These are phyloP conservation scores for Muschampia plurimacula DNA, from an alignment of 2,888 invertebrate species.

Conservation along the genomic window DNA sequence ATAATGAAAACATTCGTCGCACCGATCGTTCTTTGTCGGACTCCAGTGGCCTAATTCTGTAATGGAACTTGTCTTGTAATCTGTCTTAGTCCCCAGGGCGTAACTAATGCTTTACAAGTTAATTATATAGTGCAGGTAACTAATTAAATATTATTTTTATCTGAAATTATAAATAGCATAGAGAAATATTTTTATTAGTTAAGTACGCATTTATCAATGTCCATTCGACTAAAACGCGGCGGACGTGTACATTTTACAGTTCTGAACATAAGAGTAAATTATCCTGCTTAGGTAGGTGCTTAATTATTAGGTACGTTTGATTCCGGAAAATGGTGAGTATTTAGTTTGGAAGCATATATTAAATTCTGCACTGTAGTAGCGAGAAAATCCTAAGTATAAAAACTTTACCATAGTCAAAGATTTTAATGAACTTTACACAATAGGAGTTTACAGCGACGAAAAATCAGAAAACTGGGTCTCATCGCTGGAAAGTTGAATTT, in stretches of 20 bases:
- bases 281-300: too few relatives aligned
- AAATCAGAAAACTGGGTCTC: conserved; percentile 37
- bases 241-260: not conserved
- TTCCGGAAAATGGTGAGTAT: conserved; percentile 9
- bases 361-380: conserved; percentile 12
- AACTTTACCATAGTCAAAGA: conserved; percentile 29
- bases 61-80: conserved; percentile 38
- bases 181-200: too few relatives aligned
- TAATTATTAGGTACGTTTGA: not conserved
- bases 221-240: not conserved
- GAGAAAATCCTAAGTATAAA: conserved; percentile 28
- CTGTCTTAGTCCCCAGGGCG: conserved; percentile 29
- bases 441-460: conserved; percentile 38
- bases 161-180: not conserved
- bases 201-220: not conserved
- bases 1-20: conserved; percentile 26
- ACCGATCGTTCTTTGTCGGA: conserved; percentile 36
- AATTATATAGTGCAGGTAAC: conserved; percentile 8
- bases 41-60: conserved; percentile 33
- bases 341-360: conserved; percentile 14
- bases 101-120: conserved; percentile 17
- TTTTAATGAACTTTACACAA: conserved; percentile 40
- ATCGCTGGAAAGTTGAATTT: conserved; percentile 33
- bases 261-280: conserved; percentile 12
- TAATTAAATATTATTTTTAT: conserved; percentile 15